A percentile compares a stretch with the other conserved stretches of the same genome.
These are phyloP conservation scores for Pteronotus mesoamericanus DNA, from an alignment of 2,797 vertebrate genomes.

Conservation along the genomic window DNA sequence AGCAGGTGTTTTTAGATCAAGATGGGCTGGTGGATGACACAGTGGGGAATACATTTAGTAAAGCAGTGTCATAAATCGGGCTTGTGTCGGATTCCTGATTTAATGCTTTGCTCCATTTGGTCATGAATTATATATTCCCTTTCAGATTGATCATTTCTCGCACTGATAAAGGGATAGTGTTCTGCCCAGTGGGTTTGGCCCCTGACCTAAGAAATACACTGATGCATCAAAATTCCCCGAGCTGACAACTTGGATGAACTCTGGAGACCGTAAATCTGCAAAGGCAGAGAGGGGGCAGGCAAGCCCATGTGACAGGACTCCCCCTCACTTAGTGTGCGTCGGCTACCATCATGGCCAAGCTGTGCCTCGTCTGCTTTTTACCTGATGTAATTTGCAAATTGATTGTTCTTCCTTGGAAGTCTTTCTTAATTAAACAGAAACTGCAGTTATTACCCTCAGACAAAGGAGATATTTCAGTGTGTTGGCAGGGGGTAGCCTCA, in stretches of 20 bases:
- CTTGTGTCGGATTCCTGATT: conserved; percentile 77
- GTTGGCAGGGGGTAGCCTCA: not conserved
- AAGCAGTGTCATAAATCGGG: conserved; percentile 79
- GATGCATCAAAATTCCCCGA: conserved; percentile 79
- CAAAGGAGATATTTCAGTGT: conserved; percentile 22
- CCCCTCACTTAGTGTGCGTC: not conserved
- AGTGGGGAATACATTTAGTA: conserved; percentile 77
- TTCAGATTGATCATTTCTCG: conserved; percentile 82
- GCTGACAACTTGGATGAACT: conserved; percentile 81
- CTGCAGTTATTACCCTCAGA: conserved; percentile 38
- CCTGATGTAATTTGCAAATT: conserved; percentile 51
- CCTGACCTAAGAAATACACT: conserved; percentile 81
- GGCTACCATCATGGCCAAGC: not conserved
- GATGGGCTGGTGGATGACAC: conserved; percentile 63
- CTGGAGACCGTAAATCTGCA: conserved; percentile 81
- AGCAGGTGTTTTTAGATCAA: conserved; percentile 78
- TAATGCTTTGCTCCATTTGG: conserved; percentile 81
- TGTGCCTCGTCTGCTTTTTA: conserved; percentile 5
- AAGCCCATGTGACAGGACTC: not conserved
- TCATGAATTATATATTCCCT: conserved; percentile 85
- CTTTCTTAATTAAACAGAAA: conserved; percentile 68
- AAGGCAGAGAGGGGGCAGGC: conserved; percentile 53
- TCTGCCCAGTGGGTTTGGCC: conserved; percentile 79
- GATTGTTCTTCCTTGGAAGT: conserved; percentile 59
- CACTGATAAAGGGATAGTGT: conserved; percentile 75